Evolutionary conservation across 2,113 vertebrate genomes (phyloP).

Genomic region (Alligator mississippiensis): DNA sequence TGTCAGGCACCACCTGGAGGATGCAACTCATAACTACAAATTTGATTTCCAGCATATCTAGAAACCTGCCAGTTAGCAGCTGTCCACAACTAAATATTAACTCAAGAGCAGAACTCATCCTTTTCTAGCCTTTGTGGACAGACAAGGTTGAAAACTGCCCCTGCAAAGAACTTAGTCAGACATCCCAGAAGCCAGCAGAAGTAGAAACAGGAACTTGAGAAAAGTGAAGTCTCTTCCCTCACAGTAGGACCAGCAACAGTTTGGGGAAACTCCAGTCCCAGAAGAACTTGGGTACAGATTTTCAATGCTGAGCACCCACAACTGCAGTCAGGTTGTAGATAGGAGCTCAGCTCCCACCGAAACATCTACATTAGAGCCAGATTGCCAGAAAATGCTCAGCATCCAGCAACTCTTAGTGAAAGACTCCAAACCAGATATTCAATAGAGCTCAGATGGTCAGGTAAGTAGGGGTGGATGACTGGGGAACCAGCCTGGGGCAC

Average conservation of each 20-base stretch:
- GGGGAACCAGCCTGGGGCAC: too few species aligned
- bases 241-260: not conserved
- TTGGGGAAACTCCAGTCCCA: not conserved
- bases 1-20: slow-evolving; percentile 31
- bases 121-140: not conserved
- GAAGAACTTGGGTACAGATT: not conserved
- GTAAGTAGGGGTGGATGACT: too few species aligned
- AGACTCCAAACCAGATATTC: not conserved
- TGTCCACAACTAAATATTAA: not conserved
- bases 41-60: not conserved
- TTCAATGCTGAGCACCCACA: not conserved
- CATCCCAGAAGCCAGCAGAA: not conserved
- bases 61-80: not conserved
- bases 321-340: not conserved
- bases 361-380: not conserved
- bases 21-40: slow-evolving; percentile 27
- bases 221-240: not conserved
- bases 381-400: not conserved
- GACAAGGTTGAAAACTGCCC: not conserved
- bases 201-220: not conserved
- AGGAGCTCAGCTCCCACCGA: not conserved
- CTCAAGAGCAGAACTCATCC: not conserved
- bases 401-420: not conserved
- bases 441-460: not conserved
- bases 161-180: not conserved